Evolutionary conservation across 2,888 invertebrate genomes (phyloP), one percentile per base, ranked within the genome.

Genomic region (Scaptomyza polygonia): DNA sequence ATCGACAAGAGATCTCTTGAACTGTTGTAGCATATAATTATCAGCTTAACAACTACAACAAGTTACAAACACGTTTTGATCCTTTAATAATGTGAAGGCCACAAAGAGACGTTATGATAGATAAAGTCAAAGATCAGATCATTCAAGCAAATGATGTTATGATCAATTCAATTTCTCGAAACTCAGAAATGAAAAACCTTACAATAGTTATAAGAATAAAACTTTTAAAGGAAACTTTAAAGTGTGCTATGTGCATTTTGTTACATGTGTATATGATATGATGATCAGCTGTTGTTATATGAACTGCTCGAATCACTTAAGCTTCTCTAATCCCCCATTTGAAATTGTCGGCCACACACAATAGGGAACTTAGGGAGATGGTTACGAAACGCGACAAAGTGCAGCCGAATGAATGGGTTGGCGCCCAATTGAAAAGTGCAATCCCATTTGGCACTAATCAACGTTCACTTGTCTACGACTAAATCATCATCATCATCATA

Each of bases 401-500:
- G 48, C 49, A 40, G 3, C 16, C 18, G 56, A 44, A 27, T 49
- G 36, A 30, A 36, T 29, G 66, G n/a, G n/a, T 53, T 72, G 73
- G 73, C 77, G 77, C 73, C 73, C 73, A 67, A 67, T 67, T 74
- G 39, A 34, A 66, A 52, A 65, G 51, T 77, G 73, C 77, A 77
- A 49, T 51, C 45, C 62, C 59, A 77, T 72, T 77, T 73, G 73
- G 77, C 77, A 55, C 73, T 72, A 73, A 77, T 77, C 72, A 73
- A 25, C 64, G 76, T 67, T 44, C 65, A 39, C 67, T 66, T 67
- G 68, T 68, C 77, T 58, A 54, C 68, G 67, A 62, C 56, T 76
- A 63, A 69, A 72, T 77, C 70, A 53, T 36, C 79, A 73, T 45
- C 66, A 72, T 51, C 54, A 55, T 27, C n/a, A 34, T 47, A 30